phyloP scores from a whole-genome alignment of 1,140 invertebrate genomes.

The Ostrea edulis region DNA sequence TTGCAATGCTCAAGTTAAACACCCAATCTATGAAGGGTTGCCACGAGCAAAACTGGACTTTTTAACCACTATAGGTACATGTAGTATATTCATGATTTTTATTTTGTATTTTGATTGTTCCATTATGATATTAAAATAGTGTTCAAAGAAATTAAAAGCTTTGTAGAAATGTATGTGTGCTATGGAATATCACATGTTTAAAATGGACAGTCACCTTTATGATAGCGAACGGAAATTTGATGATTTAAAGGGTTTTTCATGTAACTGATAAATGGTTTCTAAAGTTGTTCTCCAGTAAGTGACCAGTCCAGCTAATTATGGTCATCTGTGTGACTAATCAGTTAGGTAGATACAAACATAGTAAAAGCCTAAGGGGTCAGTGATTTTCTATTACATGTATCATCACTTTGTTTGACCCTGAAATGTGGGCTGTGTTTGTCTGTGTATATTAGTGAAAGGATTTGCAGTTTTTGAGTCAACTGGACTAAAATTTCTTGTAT shows the following conservation, averaged over 20 bases:
- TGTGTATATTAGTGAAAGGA: neutral
- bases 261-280: slow-evolving; percentile 21
- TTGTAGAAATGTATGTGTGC: neutral
- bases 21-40: too few relatives aligned
- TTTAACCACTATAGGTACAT: too few relatives aligned
- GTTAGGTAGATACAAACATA: slow-evolving; percentile 16
- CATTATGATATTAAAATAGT: too few relatives aligned
- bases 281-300: slow-evolving; percentile 14
- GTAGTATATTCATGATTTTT: too few relatives aligned
- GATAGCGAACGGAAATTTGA: neutral
- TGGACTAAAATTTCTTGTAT: neutral
- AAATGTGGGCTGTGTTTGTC: neutral
- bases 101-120: too few relatives aligned
- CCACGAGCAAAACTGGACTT: too few relatives aligned
- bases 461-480: neutral
- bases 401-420: neutral
- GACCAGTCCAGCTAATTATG: slow-evolving; percentile 23
- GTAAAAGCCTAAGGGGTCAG: slow-evolving; percentile 1
- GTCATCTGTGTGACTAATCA: slow-evolving; percentile 25
- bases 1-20: too few relatives aligned
- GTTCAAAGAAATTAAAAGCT: too few relatives aligned
- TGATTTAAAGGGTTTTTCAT: slow-evolving; percentile 12
- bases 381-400: neutral
- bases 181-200: neutral
- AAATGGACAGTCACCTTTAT: neutral